Evolutionary conservation across 2,113 vertebrate genomes (phyloP), one percentile per base, ranked within the genome.

Genomic region (Nycticorax nycticorax): DNA sequence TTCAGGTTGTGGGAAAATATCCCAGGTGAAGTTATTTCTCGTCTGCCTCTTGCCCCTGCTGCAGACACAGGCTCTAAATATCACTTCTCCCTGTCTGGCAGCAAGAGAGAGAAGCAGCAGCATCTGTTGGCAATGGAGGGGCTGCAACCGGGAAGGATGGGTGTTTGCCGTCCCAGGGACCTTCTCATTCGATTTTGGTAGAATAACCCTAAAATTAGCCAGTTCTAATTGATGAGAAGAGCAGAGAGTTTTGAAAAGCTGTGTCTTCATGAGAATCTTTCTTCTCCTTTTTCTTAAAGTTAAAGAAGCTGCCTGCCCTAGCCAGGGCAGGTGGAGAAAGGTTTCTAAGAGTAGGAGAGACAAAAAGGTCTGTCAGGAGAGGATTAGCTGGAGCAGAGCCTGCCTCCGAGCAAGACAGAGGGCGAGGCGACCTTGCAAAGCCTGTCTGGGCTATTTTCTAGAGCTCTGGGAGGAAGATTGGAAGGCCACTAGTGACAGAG

Each of bases 351-450:
- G 57, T 23, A 63, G 71, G 43, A 69, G 33, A 95, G 39, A 97
- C 68, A 91, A 91, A 87, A 91, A 64, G 4, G 35, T 85, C 62
- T 72, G 92, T 94, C 87, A 89, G 87, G 35, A 89, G 77, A 69
- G 81, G 89, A 96, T 95, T 95, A 96, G 87, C 26, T 59, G 23
- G 41, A 95, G 79, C 12, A 5, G 62, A 75, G 77, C 87, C 77
- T 95, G 94, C 48, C 96, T 82, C 30, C 0, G 0, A 96, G 94
- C 56, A 85, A 96, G 62, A 37, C n/a, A 89, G 93, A 92, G 84
- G 86, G 93, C 0, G 43, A 96, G 89, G 80, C 7, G 23, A 85
- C 89, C 93, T 93, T 94, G 93, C 56, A 88, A 81, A 96, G 89
- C 81, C 69, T 89, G 87, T 85, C 71, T 82, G 48, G 62, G 87